These are phyloP conservation scores for Bimastos eiseni DNA, from an alignment of 2,888 invertebrate species.

Conservation along the genomic window DNA sequence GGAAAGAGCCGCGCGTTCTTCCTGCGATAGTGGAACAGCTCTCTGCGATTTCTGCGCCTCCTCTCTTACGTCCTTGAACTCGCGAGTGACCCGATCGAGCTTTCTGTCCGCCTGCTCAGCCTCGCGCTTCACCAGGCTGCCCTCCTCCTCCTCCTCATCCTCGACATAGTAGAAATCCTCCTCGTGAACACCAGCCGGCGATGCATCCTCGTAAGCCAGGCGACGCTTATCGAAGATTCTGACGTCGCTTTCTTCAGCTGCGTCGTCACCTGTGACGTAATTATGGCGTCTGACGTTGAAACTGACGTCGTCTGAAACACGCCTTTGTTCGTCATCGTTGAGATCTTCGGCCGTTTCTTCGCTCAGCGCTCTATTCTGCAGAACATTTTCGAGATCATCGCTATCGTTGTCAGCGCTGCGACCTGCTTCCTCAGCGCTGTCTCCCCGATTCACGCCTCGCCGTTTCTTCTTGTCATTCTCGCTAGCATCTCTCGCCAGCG, in stretches of 20 bases:
- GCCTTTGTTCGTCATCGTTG: neutral
- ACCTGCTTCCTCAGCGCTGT: neutral
- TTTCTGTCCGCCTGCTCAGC: neutral
- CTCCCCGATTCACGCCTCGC: neutral
- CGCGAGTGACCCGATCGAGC: too few relatives aligned
- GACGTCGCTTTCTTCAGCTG: neutral
- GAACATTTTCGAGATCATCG: neutral
- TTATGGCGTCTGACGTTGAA: neutral
- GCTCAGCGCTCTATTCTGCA: neutral
- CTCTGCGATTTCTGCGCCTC: neutral
- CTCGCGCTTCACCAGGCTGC: neutral
- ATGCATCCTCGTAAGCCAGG: neutral
- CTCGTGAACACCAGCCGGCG: neutral
- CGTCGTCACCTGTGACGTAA: neutral
- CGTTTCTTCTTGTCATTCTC: neutral
- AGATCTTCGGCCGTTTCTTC: neutral
- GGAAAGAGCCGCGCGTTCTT: neutral
- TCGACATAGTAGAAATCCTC: slow-evolving; percentile 18
- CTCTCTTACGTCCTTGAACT: neutral
- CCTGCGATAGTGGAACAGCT: neutral
- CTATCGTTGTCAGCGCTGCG: neutral
- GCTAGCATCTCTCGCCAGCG: neutral
- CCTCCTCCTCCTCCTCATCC: neutral
- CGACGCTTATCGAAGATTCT: neutral
- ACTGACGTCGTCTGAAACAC: neutral